These are phyloP conservation scores for Pygoscelis adeliae DNA, from an alignment of 2,113 vertebrate genomes.

Conservation along the genomic window DNA sequence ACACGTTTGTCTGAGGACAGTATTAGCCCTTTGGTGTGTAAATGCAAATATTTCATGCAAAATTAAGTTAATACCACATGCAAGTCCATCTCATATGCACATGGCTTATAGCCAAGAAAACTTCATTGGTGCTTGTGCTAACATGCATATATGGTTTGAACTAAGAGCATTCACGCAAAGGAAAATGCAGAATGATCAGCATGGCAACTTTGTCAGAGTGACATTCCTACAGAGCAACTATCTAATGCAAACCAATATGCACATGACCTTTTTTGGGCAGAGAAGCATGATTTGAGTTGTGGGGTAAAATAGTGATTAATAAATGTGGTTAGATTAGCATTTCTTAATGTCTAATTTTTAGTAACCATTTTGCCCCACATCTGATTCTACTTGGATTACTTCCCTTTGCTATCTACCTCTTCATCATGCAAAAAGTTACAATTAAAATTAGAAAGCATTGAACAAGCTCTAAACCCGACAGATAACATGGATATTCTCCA, in stretches of 20 bases:
- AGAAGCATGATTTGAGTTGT: constrained; percentile 58
- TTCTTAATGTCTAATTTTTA: constrained; percentile 31
- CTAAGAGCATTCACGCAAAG: constrained; percentile 69
- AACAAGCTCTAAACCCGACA: constrained; percentile 77
- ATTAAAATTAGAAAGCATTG: constrained; percentile 75
- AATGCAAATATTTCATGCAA: constrained; percentile 86
- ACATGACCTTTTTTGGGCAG: constrained; percentile 61
- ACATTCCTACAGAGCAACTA: constrained; percentile 72
- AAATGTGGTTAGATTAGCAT: constrained; percentile 28
- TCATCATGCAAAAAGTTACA: constrained; percentile 76
- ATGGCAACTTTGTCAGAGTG: constrained; percentile 52
- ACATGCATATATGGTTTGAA: constrained; percentile 77
- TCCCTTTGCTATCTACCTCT: constrained; percentile 63
- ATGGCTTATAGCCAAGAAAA: constrained; percentile 66
- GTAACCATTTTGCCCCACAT: constrained; percentile 71
- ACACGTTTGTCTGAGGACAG: constrained; percentile 10
- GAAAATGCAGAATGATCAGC: constrained; percentile 72
- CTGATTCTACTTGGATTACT: constrained; percentile 52
- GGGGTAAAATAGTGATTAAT: constrained; percentile 49
- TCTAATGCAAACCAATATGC: constrained; percentile 76
- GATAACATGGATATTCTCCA: constrained; percentile 79
- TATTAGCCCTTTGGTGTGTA: constrained; percentile 21
- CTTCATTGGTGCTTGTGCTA: constrained; percentile 55
- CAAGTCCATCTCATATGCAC: constrained; percentile 70
- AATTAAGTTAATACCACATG: constrained; percentile 75